Evolutionary conservation across 2,797 vertebrate genomes (phyloP).

Genomic region (Alouatta caraya): DNA sequence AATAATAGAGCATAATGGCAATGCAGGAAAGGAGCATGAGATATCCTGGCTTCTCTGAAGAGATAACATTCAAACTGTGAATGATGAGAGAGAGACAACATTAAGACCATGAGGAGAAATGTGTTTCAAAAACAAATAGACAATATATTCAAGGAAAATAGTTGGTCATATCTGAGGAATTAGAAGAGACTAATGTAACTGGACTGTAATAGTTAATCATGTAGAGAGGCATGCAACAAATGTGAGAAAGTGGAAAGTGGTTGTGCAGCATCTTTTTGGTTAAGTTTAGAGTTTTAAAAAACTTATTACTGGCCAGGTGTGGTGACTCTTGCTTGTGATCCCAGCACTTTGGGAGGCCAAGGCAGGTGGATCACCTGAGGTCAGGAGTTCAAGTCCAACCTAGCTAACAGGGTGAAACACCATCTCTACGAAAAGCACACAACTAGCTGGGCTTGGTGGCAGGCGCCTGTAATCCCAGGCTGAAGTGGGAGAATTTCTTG

Average conservation of each 20-base stretch:
- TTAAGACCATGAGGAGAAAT: neutral
- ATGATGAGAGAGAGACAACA: neutral
- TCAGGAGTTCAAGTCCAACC: too few relatives aligned
- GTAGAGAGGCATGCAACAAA: neutral
- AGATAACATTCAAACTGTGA: neutral
- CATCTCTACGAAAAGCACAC: too few relatives aligned
- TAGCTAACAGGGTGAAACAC: too few relatives aligned
- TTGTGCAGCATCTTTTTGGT: neutral
- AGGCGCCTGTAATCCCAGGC: too few relatives aligned
- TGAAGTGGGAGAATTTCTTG: too few relatives aligned
- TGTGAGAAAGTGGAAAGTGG: neutral
- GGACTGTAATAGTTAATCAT: accelerated
- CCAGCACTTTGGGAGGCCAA: too few relatives aligned
- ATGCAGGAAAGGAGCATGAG: neutral
- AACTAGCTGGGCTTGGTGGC: too few relatives aligned
- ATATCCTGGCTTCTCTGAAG: neutral
- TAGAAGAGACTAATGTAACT: neutral
- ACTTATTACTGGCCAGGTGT: too few relatives aligned
- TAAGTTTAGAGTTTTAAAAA: neutral
- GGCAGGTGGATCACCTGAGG: too few relatives aligned
- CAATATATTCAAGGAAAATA: neutral
- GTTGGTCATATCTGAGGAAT: neutral
- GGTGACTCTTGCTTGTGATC: too few relatives aligned
- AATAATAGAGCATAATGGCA: neutral
- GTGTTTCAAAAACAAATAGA: neutral